Evolutionary conservation across 2,888 invertebrate genomes (phyloP).

Genomic region (Agrotis clavis): DNA sequence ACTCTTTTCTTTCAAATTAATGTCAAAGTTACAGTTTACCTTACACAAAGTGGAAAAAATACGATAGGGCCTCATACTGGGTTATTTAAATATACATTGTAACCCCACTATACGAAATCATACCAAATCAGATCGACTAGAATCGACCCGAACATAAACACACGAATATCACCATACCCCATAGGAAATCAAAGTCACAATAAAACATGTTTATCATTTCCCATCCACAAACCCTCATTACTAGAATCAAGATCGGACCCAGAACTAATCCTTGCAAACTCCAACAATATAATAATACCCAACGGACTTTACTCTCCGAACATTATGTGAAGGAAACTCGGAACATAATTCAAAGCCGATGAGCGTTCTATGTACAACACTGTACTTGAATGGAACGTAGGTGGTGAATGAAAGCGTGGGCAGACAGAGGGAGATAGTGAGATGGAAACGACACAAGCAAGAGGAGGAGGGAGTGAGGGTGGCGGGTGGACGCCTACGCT

Average conservation of each 20-base stretch:
- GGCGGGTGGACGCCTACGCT: slow-evolving; percentile 68
- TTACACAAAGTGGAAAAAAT: too few relatives aligned
- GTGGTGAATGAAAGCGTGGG: slow-evolving; percentile 84
- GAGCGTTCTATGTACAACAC: slow-evolving; percentile 68
- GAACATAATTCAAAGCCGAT: slow-evolving; percentile 48
- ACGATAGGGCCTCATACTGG: too few relatives aligned
- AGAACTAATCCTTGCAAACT: slow-evolving; percentile 5
- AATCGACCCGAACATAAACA: too few relatives aligned
- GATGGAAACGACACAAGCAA: slow-evolving; percentile 23
- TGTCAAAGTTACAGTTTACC: too few relatives aligned
- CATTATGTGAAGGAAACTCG: slow-evolving; percentile 28
- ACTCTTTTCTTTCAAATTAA: too few relatives aligned
- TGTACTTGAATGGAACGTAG: slow-evolving; percentile 82
- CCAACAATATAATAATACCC: slow-evolving; percentile 18
- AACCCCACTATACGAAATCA: too few relatives aligned
- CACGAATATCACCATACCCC: too few relatives aligned
- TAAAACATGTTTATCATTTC: background rate
- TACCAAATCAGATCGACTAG: too few relatives aligned
- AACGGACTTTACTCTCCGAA: slow-evolving; percentile 14
- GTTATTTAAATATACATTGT: too few relatives aligned
- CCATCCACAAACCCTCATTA: background rate
- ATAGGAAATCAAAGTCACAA: background rate
- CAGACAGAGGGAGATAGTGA: slow-evolving; percentile 66
- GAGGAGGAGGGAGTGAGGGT: slow-evolving; percentile 51
- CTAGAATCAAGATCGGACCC: slow-evolving; percentile 2